Evolutionary conservation across 2,888 invertebrate genomes (phyloP).

Genomic region (Chalcis sispes): DNA sequence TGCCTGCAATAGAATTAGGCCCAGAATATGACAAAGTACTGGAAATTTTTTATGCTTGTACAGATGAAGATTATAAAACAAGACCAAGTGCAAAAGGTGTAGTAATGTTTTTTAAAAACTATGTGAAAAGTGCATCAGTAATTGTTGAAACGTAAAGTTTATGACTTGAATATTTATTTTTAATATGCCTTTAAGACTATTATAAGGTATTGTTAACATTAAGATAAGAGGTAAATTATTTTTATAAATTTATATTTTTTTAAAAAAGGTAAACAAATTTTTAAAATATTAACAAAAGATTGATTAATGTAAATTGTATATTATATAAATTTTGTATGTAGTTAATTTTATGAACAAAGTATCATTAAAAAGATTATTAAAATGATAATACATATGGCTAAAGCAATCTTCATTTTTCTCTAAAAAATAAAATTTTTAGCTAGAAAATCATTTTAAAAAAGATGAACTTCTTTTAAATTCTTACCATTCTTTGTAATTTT

Average conservation of each 20-base stretch:
- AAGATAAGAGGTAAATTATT: slow-evolving; percentile 44
- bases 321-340: slow-evolving; percentile 48
- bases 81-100: slow-evolving; percentile 81
- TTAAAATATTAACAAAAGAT: slow-evolving; percentile 14
- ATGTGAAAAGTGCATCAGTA: slow-evolving; percentile 57
- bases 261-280: slow-evolving; percentile 21
- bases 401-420: slow-evolving; percentile 74
- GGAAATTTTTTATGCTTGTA: slow-evolving; percentile 84
- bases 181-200: slow-evolving; percentile 8
- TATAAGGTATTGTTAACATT: slow-evolving; percentile 5
- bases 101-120: slow-evolving; percentile 75
- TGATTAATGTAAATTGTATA: slow-evolving; percentile 50
- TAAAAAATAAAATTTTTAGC: slow-evolving; percentile 68
- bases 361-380: slow-evolving; percentile 69
- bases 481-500: slow-evolving; percentile 78
- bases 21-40: slow-evolving; percentile 81
- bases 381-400: slow-evolving; percentile 68
- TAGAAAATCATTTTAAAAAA: slow-evolving; percentile 19
- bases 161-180: slow-evolving; percentile 9
- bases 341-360: slow-evolving; percentile 51
- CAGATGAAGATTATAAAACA: slow-evolving; percentile 79
- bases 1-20: slow-evolving; percentile 81
- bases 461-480: neutral
- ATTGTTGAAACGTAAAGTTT: slow-evolving; percentile 21
- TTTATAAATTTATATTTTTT: slow-evolving; percentile 35